Conservation (phyloP, 2,888 invertebrate species). For the Cerceris rybyensis region DNA sequence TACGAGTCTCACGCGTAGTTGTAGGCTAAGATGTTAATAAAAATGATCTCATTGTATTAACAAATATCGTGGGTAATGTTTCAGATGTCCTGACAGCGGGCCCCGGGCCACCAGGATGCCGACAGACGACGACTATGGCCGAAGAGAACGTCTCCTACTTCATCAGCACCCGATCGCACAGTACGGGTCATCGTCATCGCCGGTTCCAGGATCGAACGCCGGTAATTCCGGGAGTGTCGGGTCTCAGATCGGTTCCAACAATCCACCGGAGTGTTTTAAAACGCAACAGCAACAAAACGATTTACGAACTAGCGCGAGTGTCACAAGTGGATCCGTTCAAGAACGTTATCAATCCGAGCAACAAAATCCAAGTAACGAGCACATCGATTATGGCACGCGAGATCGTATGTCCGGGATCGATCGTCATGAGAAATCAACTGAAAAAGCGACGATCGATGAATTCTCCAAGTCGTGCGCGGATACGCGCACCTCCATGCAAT, state of each 20-base stretch:
- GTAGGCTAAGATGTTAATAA: no score
- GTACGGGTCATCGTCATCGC: slow-evolving; percentile 73
- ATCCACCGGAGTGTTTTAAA: slow-evolving; percentile 82
- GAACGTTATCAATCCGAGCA: slow-evolving; percentile 82
- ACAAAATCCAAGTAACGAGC: slow-evolving; percentile 54
- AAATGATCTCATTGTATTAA: no score
- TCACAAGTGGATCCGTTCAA: slow-evolving; percentile 47
- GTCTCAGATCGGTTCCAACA: slow-evolving; percentile 69
- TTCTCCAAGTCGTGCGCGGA: slow-evolving; percentile 63
- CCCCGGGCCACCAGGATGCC: slow-evolving; percentile 86
- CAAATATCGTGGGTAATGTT: background rate
- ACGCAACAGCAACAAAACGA: slow-evolving; percentile 82
- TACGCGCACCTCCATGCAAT: slow-evolving; percentile 55
- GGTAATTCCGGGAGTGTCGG: slow-evolving; percentile 55
- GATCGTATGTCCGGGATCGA: slow-evolving; percentile 59
- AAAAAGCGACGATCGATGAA: slow-evolving; percentile 68
- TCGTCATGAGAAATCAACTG: slow-evolving; percentile 70
- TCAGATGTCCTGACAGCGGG: slow-evolving; percentile 88
- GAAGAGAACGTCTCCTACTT: slow-evolving; percentile 81
- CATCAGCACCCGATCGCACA: slow-evolving; percentile 79
- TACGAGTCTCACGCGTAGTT: no score
- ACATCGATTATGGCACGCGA: slow-evolving; percentile 68
- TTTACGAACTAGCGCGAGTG: slow-evolving; percentile 65
- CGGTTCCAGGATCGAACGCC: slow-evolving; percentile 64
- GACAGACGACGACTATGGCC: slow-evolving; percentile 83